Conservation (phyloP, 2,888 invertebrate species). For the Drosophila histrio region DNA sequence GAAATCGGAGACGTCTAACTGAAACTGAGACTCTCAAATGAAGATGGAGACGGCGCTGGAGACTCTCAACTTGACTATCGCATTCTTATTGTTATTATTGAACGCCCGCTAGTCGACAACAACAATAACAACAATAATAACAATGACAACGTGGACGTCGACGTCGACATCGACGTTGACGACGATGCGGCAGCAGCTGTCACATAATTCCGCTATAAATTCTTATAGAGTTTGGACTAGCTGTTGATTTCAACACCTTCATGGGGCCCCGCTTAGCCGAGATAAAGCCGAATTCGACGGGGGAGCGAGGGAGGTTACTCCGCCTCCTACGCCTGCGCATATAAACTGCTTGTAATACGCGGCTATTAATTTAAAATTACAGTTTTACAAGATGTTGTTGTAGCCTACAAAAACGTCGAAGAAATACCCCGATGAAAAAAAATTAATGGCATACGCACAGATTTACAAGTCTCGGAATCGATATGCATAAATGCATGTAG, state of each 20-base stretch:
- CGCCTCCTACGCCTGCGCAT: constrained; percentile 75
- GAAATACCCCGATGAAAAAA: constrained; percentile 31
- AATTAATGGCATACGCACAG: constrained; percentile 79
- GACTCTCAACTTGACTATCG: constrained; percentile 39
- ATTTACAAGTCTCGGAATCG: constrained; percentile 73
- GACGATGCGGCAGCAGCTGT: constrained; percentile 69
- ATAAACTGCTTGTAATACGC: constrained; percentile 80
- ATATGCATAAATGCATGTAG: constrained; percentile 73
- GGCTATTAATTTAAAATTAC: constrained; percentile 80
- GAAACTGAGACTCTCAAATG: constrained; percentile 22
- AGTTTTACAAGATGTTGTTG: constrained; percentile 73
- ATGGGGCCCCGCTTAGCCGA: constrained; percentile 40
- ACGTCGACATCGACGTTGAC: constrained; percentile 6
- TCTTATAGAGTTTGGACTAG: constrained; percentile 77
- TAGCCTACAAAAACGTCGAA: constrained; percentile 21
- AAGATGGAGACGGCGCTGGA: neutral
- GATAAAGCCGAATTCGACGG: constrained; percentile 43
- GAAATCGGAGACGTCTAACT: constrained; percentile 42
- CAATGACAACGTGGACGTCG: constrained; percentile 31
- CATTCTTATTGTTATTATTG: constrained; percentile 59
- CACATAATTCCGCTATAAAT: constrained; percentile 81
- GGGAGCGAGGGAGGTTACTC: constrained; percentile 24
- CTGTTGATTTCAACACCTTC: constrained; percentile 81
- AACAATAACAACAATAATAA: constrained; percentile 27
- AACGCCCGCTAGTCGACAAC: constrained; percentile 52